Conservation (phyloP, 2,888 invertebrate species). For the Hipparchia sbordonii region DNA sequence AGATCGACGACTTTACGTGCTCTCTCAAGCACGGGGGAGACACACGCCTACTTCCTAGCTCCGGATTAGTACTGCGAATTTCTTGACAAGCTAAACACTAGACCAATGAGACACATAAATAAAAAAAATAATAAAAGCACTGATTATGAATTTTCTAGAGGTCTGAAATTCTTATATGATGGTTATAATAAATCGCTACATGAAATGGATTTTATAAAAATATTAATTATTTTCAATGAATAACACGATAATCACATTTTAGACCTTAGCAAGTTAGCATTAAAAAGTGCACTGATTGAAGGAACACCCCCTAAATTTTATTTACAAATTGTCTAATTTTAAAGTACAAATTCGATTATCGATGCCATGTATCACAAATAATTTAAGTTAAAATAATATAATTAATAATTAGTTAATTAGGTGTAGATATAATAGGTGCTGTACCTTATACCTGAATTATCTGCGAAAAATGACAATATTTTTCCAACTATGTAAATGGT, state of each 20-base stretch:
- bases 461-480: conserved; percentile 6
- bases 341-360: conserved; percentile 66
- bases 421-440: conserved; percentile 15
- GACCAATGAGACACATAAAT: no score
- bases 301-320: conserved; percentile 3
- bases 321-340: conserved; percentile 41
- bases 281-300: conserved; percentile 7
- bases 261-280: not conserved
- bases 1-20: not conserved
- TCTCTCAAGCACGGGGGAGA: no score
- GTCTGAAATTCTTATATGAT: not conserved
- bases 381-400: conserved; percentile 37
- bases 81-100: no score
- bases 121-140: not conserved
- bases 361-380: conserved; percentile 65
- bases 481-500: not conserved
- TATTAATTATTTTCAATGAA: not conserved
- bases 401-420: not conserved
- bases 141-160: not conserved
- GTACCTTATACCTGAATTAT: not conserved
- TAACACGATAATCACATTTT: not conserved
- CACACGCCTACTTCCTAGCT: no score
- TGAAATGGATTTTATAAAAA: not conserved
- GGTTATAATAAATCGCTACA: not conserved
- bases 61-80: no score